A percentile compares a stretch with the other conserved stretches of the same genome.
Conservation (phyloP, 2,888 invertebrate species). For the Pachycephus smyrnensis region DNA sequence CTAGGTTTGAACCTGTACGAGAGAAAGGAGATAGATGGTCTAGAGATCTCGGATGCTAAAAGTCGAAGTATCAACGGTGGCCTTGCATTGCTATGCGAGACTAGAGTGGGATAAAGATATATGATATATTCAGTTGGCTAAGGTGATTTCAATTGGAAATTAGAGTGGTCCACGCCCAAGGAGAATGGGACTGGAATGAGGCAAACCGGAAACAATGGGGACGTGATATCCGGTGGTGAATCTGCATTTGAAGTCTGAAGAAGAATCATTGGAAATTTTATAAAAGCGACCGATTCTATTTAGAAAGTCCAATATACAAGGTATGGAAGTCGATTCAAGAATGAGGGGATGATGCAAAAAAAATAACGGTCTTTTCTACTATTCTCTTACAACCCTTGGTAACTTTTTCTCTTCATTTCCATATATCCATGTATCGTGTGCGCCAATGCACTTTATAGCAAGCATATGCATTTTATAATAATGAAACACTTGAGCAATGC, state of each 20-base stretch:
- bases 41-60: background rate
- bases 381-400: background rate
- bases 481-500: background rate
- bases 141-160: conserved; percentile 12
- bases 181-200: background rate
- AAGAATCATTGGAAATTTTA: background rate
- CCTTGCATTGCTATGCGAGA: background rate
- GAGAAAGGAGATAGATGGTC: background rate
- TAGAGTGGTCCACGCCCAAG: conserved; percentile 6
- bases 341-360: background rate
- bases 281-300: background rate
- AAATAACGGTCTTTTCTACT: background rate
- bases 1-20: background rate
- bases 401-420: background rate
- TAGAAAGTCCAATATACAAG: background rate
- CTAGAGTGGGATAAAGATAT: background rate
- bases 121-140: background rate
- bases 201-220: background rate
- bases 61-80: background rate
- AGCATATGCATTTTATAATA: background rate
- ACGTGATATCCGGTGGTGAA: background rate
- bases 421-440: background rate
- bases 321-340: background rate
- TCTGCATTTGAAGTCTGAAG: background rate
- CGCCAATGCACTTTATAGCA: background rate